phyloP scores from a whole-genome alignment of 2,113 vertebrate species.

The Copsychus sechellarum region DNA sequence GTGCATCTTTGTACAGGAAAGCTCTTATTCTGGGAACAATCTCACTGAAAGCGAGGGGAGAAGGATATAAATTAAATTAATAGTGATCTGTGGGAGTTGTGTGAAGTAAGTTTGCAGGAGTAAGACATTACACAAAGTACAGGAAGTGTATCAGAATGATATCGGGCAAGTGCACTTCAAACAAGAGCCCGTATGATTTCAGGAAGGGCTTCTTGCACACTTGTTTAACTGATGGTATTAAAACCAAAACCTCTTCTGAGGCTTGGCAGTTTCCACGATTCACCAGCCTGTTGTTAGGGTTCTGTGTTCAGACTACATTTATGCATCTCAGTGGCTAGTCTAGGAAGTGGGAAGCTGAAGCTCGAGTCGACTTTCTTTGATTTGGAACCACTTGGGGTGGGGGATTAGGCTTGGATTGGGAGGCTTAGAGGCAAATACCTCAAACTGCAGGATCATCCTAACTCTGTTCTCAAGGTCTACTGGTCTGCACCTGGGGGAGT shows the following conservation, averaged over 20 bases:
- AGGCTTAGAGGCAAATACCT: background rate
- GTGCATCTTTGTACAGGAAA: background rate
- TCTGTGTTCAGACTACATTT: background rate
- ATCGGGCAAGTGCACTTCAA: background rate
- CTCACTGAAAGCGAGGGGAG: background rate
- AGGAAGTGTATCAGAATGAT: background rate
- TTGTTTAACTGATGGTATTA: background rate
- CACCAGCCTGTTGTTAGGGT: background rate
- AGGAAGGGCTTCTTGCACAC: background rate
- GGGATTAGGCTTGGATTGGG: background rate
- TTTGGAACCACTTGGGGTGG: background rate
- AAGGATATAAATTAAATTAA: background rate
- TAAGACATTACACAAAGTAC: background rate
- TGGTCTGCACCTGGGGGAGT: background rate
- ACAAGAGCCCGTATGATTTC: background rate
- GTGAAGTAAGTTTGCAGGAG: background rate
- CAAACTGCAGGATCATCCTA: background rate
- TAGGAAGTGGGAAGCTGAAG: background rate
- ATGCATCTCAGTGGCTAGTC: background rate
- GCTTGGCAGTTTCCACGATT: background rate
- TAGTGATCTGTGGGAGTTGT: background rate
- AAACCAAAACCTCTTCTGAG: background rate
- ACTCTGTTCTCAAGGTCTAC: fast-evolving
- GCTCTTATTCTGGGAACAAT: background rate
- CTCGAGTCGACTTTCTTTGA: background rate